Conservation (phyloP, 1,140 invertebrate species). For the Meloidogyne floridensis region DNA sequence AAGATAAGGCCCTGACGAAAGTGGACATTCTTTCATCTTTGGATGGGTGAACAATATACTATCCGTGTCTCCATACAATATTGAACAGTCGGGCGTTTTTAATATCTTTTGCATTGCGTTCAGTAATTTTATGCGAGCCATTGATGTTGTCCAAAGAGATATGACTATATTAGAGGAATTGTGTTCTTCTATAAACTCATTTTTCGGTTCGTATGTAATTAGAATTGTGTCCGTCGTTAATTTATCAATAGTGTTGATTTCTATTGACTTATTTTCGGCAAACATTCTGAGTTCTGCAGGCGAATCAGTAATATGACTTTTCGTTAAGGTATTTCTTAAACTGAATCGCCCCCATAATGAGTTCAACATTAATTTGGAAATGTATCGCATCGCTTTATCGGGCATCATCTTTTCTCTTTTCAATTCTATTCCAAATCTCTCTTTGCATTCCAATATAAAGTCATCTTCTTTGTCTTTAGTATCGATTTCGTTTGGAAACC, state of each 20-base stretch:
- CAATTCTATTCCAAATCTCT: neutral
- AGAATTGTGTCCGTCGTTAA: neutral
- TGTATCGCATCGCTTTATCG: slow-evolving; percentile 9
- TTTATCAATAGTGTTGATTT: neutral
- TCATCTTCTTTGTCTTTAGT: neutral
- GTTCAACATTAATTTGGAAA: slow-evolving; percentile 8
- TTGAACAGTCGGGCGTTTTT: neutral
- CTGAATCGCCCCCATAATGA: slow-evolving; percentile 12
- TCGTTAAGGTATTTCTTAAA: neutral
- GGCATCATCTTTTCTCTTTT: neutral
- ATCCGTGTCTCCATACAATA: neutral
- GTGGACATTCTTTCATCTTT: slow-evolving; percentile 5
- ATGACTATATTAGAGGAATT: slow-evolving; percentile 3
- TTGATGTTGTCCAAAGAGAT: neutral
- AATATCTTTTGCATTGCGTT: slow-evolving; percentile 1
- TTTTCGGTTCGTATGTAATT: neutral
- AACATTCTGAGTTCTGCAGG: neutral
- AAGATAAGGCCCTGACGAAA: neutral
- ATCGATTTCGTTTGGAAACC: neutral
- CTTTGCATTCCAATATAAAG: neutral
- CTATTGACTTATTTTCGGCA: neutral
- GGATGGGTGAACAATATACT: neutral
- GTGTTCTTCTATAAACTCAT: slow-evolving; percentile 15
- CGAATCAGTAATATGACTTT: neutral
- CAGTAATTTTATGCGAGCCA: neutral